A percentile compares a stretch with the other conserved stretches of the same genome.
phyloP scores from a whole-genome alignment of 2,113 vertebrate species.

The Poeciliopsis retropinna region DNA sequence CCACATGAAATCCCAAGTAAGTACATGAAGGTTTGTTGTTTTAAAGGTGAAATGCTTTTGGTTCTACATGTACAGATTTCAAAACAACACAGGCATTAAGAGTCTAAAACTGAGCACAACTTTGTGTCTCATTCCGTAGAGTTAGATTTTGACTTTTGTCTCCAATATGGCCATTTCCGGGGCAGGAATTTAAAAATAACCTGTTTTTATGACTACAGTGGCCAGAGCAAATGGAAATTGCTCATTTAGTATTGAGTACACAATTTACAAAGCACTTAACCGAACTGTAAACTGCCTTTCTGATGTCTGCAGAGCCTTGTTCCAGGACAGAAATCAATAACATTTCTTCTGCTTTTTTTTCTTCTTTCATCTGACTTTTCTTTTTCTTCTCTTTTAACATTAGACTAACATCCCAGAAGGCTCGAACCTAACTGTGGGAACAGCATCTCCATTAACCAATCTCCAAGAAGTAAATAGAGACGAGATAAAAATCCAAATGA shows the following conservation, averaged over 20 bases:
- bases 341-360: slow-evolving; percentile 42
- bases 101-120: not conserved
- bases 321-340: slow-evolving; percentile 73
- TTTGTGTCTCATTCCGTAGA: slow-evolving; percentile 17
- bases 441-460: slow-evolving; percentile 9
- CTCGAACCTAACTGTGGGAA: slow-evolving; percentile 20
- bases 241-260: slow-evolving; percentile 68
- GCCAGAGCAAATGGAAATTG: slow-evolving; percentile 67
- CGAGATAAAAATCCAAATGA: not conserved
- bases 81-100: not conserved
- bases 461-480: not conserved
- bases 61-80: not conserved
- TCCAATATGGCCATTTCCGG: slow-evolving; percentile 50
- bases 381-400: slow-evolving; percentile 55
- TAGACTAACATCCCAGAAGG: slow-evolving; percentile 51
- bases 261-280: slow-evolving; percentile 80
- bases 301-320: slow-evolving; percentile 64
- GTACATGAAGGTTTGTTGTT: not conserved
- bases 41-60: not conserved
- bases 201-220: slow-evolving; percentile 67
- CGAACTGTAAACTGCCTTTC: slow-evolving; percentile 72
- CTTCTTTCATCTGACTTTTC: slow-evolving; percentile 55
- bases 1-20: not conserved
- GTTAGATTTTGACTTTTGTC: slow-evolving; percentile 30
- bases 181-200: slow-evolving; percentile 68